Evolutionary conservation across 2,888 invertebrate genomes (phyloP).

Genomic region (Diachrysia chrysitis): DNA sequence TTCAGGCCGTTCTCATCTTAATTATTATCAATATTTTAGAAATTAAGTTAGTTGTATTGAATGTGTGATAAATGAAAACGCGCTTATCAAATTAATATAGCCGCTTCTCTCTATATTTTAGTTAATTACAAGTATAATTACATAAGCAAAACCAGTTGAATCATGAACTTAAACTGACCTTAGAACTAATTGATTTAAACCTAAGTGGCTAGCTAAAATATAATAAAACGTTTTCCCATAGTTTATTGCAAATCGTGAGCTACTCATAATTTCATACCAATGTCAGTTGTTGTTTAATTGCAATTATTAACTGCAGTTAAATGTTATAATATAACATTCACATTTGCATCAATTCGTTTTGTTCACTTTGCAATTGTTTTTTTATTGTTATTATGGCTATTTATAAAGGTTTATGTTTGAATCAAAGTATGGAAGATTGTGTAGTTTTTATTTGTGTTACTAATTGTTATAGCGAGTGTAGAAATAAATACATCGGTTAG

Average conservation of each 20-base stretch:
- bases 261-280: neutral
- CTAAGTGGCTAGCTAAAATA: neutral
- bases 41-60: too few species aligned
- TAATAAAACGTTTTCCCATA: neutral
- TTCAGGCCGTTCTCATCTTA: too few species aligned
- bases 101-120: too few species aligned
- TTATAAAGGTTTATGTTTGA: neutral
- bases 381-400: neutral
- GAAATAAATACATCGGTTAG: too few species aligned
- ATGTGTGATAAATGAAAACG: too few species aligned
- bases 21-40: too few species aligned
- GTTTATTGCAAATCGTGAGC: neutral
- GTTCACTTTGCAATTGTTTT: neutral
- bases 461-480: neutral
- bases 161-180: neutral
- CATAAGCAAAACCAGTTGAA: neutral
- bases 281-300: neutral
- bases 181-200: conserved; percentile 1
- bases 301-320: neutral
- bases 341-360: neutral
- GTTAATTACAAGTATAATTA: neutral
- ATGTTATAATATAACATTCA: neutral
- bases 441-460: neutral
- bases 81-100: too few species aligned
- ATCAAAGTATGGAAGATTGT: neutral